Conservation (phyloP, 1,140 invertebrate genomes). For the Saccostrea echinata region DNA sequence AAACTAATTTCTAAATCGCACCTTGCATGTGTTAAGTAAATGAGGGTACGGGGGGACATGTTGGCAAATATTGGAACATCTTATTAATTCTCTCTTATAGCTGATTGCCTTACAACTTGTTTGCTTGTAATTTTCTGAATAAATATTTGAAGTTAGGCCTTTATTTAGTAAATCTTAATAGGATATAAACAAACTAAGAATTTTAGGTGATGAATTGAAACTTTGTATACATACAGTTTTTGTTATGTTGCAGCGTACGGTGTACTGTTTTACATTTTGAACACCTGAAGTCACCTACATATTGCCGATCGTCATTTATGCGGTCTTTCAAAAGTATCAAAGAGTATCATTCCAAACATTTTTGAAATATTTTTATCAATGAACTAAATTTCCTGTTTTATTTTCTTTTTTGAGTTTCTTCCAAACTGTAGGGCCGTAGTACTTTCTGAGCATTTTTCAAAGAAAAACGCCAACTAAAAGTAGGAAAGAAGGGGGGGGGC, state of each 20-base stretch:
- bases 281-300: too few species aligned
- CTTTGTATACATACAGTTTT: background rate
- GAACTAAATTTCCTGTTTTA: too few species aligned
- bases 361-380: too few species aligned
- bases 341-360: too few species aligned
- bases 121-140: conserved; percentile 22
- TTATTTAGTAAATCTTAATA: background rate
- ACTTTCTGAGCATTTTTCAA: too few species aligned
- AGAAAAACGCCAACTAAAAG: too few species aligned
- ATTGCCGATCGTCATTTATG: too few species aligned
- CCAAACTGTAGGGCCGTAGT: too few species aligned
- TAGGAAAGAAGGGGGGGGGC: too few species aligned
- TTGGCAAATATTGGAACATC: conserved; percentile 20
- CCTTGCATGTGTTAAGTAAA: background rate
- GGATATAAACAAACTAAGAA: background rate
- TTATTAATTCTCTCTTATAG: conserved; percentile 2
- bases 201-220: background rate
- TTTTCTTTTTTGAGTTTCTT: too few species aligned
- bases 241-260: background rate
- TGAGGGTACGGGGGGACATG: background rate
- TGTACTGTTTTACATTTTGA: background rate
- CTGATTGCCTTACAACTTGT: background rate
- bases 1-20: background rate
- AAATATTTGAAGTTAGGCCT: conserved; percentile 1
- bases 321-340: too few species aligned